Conservation (phyloP, 64 coral and sea anemone genomes). For the Astreopora myriophthalma region DNA sequence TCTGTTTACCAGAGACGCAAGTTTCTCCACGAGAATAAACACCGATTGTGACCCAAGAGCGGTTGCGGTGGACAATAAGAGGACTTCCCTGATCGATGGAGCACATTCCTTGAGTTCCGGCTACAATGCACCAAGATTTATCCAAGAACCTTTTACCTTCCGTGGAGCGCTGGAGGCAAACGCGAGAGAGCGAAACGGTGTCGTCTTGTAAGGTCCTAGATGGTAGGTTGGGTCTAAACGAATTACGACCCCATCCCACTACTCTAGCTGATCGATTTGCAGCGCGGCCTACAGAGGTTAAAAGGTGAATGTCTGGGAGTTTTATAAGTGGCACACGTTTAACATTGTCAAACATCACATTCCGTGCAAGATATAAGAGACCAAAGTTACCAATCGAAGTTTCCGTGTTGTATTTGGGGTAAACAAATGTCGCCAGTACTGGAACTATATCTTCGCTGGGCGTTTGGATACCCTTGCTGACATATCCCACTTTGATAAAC, state of each 20-base stretch:
- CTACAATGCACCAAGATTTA: constrained; percentile 19
- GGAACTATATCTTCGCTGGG: constrained; percentile 66
- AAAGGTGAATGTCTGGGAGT: background rate
- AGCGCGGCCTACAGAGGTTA: background rate
- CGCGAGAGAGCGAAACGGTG: constrained; percentile 8
- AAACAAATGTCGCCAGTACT: constrained; percentile 57
- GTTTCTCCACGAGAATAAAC: constrained; percentile 76
- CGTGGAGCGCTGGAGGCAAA: constrained; percentile 23
- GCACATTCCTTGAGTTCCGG: constrained; percentile 53
- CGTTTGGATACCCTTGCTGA: constrained; percentile 48
- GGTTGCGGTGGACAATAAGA: constrained; percentile 20
- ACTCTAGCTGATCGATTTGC: constrained; percentile 14
- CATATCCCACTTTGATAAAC: constrained; percentile 56
- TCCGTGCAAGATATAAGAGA: constrained; percentile 64
- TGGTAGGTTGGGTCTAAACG: constrained; percentile 14
- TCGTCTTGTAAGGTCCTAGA: constrained; percentile 38
- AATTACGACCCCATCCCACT: constrained; percentile 75
- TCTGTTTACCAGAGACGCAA: constrained; percentile 50
- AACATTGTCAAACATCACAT: constrained; percentile 14
- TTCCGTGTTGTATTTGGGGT: constrained; percentile 41
- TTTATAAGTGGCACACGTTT: background rate
- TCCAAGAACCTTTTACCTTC: background rate
- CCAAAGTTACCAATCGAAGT: constrained; percentile 47
- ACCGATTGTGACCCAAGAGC: constrained; percentile 51
- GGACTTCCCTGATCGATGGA: constrained; percentile 81